Evolutionary conservation across 2,888 invertebrate species (phyloP).

Genomic region (Plagodis dolabraria): DNA sequence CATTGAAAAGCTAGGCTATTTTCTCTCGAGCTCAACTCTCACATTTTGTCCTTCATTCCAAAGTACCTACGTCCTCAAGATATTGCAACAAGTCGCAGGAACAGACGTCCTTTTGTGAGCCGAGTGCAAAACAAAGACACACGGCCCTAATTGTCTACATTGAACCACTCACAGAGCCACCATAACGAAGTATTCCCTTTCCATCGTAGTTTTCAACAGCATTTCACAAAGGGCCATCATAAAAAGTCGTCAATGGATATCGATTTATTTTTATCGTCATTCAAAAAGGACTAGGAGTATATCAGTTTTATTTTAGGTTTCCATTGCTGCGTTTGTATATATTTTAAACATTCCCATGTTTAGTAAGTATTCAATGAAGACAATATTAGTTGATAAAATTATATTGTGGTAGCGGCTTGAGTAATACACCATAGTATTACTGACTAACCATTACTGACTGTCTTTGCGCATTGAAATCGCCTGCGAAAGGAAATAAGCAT

Average conservation of each 20-base stretch:
- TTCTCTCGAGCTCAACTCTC: conserved; percentile 7
- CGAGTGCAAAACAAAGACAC: conserved; percentile 37
- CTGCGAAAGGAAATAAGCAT: background rate
- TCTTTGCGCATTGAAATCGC: background rate
- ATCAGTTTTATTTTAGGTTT: background rate
- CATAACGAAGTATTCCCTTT: background rate
- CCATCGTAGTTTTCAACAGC: background rate
- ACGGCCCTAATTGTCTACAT: conserved; percentile 26
- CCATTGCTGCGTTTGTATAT: conserved; percentile 1
- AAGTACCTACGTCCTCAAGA: conserved; percentile 12
- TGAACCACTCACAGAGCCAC: background rate
- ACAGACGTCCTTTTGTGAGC: conserved; percentile 29
- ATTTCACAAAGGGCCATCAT: background rate
- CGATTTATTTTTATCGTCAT: background rate
- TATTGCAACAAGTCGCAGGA: conserved; percentile 18
- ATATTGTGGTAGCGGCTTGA: background rate
- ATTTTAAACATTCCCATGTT: background rate
- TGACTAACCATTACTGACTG: conserved; percentile 1
- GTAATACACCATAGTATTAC: background rate
- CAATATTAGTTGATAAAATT: background rate
- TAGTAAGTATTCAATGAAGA: background rate
- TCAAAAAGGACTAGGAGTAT: background rate
- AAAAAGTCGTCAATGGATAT: conserved; percentile 7
- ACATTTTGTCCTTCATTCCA: background rate
- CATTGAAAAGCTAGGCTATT: too few relatives aligned